phyloP scores from a whole-genome alignment of 1,140 invertebrate species.

The Ptiloglossa arizonensis region DNA sequence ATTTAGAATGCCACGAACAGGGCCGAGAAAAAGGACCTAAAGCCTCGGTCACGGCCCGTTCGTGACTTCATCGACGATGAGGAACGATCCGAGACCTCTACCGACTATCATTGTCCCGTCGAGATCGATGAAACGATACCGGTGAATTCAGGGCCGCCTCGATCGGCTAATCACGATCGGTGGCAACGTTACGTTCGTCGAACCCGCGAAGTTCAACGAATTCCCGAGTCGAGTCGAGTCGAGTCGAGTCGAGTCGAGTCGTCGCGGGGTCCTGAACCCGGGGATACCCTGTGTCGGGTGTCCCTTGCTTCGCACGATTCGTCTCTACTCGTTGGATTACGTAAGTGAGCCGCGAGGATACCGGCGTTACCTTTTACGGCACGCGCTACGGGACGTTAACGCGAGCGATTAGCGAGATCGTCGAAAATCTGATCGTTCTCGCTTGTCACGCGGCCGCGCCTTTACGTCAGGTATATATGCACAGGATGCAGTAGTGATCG shows the following conservation, averaged over 20 bases:
- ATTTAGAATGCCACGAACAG: background rate
- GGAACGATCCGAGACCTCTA: background rate
- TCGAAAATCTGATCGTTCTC: too few species aligned
- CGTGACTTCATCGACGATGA: slow-evolving; percentile 25
- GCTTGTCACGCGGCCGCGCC: too few species aligned
- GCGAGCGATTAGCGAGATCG: slow-evolving; percentile 22
- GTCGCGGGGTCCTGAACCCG: slow-evolving; percentile 6
- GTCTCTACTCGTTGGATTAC: slow-evolving; percentile 38
- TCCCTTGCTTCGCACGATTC: slow-evolving; percentile 26
- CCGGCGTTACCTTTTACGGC: slow-evolving; percentile 39
- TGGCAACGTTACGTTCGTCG: slow-evolving; percentile 23
- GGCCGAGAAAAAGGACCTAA: background rate
- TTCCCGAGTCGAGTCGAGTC: too few species aligned
- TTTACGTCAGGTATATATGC: too few species aligned
- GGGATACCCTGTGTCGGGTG: slow-evolving; percentile 44
- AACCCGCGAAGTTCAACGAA: slow-evolving; percentile 29
- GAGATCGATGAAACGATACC: slow-evolving; percentile 27
- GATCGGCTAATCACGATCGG: slow-evolving; percentile 47
- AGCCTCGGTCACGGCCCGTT: slow-evolving; percentile 24
- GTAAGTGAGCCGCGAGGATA: slow-evolving; percentile 44
- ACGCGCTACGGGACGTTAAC: background rate
- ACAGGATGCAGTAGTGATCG: too few species aligned
- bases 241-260: too few species aligned
- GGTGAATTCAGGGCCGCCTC: slow-evolving; percentile 37
- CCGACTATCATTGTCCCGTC: slow-evolving; percentile 21